Conservation (phyloP, 1,140 invertebrate genomes). For the Drosophila elegans region DNA sequence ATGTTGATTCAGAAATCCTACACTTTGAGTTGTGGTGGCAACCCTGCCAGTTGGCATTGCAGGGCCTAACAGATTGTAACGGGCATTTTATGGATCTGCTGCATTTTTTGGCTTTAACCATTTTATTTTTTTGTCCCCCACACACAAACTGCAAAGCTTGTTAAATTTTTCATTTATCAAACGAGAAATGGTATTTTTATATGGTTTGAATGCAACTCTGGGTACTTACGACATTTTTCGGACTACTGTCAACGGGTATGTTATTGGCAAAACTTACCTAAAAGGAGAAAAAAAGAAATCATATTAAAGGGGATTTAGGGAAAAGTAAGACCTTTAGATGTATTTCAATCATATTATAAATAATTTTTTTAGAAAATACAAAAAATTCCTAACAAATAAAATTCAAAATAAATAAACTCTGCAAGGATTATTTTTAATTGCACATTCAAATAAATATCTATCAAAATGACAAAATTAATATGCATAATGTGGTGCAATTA, state of each 20-base stretch:
- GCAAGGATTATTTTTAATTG: too few relatives aligned
- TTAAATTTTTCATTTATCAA: conserved; percentile 67
- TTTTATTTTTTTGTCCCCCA: conserved; percentile 1
- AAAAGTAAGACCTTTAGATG: too few relatives aligned
- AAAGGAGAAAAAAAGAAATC: conserved; percentile 38
- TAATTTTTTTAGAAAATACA: too few relatives aligned
- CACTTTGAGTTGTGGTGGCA: conserved; percentile 6
- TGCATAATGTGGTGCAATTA: too few relatives aligned
- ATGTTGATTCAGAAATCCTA: conserved; percentile 51
- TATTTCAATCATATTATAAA: too few relatives aligned
- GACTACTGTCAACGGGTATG: conserved; percentile 17
- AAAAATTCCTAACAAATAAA: too few relatives aligned
- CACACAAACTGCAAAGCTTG: conserved; percentile 53
- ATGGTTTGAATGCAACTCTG: conserved; percentile 21
- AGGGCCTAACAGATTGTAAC: conserved; percentile 33
- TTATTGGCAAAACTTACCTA: conserved; percentile 60
- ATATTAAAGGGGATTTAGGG: not conserved
- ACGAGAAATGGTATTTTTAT: conserved; percentile 9
- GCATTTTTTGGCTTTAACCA: conserved; percentile 4
- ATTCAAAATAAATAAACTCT: not conserved
- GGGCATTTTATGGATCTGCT: conserved; percentile 33
- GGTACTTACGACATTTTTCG: conserved; percentile 64
- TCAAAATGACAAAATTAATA: too few relatives aligned
- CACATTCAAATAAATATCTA: too few relatives aligned
- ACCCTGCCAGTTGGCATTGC: not conserved